phyloP scores from a whole-genome alignment of 2,113 vertebrate species.

The Caloenas nicobarica region DNA sequence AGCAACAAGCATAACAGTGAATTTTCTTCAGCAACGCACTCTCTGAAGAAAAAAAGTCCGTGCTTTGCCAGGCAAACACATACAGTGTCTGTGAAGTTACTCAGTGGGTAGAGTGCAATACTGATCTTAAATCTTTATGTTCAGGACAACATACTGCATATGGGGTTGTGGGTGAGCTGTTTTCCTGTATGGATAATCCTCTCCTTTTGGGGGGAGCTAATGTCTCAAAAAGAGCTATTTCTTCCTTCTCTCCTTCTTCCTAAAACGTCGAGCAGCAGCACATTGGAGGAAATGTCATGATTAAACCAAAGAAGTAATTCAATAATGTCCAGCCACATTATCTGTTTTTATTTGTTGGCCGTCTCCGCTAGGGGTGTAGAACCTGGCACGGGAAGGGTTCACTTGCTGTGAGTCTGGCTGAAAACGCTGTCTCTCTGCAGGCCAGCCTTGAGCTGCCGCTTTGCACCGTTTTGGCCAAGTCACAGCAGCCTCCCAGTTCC shows the following conservation, averaged over 20 bases:
- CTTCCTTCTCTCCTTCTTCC: background rate
- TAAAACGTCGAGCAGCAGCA: background rate
- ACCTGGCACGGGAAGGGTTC: background rate
- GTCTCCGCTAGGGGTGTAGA: background rate
- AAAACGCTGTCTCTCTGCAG: background rate
- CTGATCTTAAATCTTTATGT: background rate
- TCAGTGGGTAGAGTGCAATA: background rate
- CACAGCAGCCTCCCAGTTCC: background rate
- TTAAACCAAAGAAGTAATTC: background rate
- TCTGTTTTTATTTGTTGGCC: background rate
- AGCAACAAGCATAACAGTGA: background rate
- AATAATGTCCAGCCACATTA: background rate
- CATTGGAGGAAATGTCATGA: background rate
- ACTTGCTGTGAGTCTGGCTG: background rate
- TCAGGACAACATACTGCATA: background rate
- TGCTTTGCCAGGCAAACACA: background rate
- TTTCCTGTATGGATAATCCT: background rate
- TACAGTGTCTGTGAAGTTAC: background rate
- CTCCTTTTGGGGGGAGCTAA: background rate
- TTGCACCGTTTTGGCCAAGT: background rate
- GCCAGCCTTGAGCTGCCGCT: background rate
- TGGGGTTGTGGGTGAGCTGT: background rate
- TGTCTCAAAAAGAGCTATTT: background rate
- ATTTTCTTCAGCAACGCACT: background rate
- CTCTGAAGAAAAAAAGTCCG: background rate